Conservation (phyloP, 2,797 vertebrate genomes). For the Poecilia velifera region DNA sequence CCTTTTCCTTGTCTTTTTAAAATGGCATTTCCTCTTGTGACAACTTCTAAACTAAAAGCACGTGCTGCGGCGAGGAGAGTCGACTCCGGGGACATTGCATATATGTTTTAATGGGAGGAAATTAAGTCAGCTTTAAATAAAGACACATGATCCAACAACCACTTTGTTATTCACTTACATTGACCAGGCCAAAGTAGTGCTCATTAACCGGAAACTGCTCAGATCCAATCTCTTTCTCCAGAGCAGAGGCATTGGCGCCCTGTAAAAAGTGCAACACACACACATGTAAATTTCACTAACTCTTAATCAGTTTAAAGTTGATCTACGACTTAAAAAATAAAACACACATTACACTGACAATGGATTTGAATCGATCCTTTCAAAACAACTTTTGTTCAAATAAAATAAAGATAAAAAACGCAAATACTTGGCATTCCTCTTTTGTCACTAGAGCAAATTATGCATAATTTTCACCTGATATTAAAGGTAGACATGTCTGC, state of each 20-base stretch:
- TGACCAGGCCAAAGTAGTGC: constrained; percentile 89
- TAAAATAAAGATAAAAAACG: neutral
- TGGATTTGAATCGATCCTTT: neutral
- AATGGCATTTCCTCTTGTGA: neutral
- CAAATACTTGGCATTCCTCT: neutral
- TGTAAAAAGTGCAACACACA: constrained; percentile 47
- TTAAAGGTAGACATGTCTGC: neutral
- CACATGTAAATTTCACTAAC: neutral
- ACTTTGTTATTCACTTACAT: constrained; percentile 73
- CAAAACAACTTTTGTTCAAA: neutral
- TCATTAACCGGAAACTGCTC: constrained; percentile 90
- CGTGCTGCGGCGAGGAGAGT: neutral
- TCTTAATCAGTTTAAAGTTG: neutral
- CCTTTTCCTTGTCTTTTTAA: neutral
- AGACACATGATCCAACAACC: neutral
- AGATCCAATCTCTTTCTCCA: constrained; percentile 91
- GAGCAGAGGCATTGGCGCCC: constrained; percentile 91
- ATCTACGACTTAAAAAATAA: neutral
- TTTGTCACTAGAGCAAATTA: constrained; percentile 4
- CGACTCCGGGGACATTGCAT: neutral
- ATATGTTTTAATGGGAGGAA: neutral
- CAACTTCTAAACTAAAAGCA: neutral
- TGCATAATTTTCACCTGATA: constrained; percentile 3
- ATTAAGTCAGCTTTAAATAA: neutral
- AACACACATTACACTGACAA: neutral